A percentile compares a stretch with the other conserved stretches of the same genome.
Evolutionary conservation across 2,888 invertebrate species (phyloP).

Genomic region (Rotaria magnacalcarata): DNA sequence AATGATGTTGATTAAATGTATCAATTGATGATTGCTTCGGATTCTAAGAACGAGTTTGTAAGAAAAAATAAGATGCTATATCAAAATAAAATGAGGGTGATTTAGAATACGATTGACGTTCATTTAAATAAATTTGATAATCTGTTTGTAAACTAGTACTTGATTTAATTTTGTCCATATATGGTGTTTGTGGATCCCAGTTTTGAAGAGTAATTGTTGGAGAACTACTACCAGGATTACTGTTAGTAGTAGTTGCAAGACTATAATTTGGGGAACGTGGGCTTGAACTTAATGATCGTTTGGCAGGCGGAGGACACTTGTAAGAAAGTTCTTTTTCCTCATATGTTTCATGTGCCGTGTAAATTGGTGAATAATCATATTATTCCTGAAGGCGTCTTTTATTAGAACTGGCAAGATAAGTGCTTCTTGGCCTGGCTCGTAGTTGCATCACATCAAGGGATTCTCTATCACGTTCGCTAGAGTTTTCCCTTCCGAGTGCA

Average conservation of each 20-base stretch:
- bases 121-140: background rate
- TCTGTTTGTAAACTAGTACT: background rate
- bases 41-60: background rate
- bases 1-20: background rate
- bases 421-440: too few species aligned
- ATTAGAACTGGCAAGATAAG: too few species aligned
- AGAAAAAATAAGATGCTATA: background rate
- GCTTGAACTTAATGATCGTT: too few species aligned
- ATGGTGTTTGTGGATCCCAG: background rate
- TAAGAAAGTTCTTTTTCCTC: too few species aligned
- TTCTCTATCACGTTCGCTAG: too few species aligned
- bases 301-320: too few species aligned
- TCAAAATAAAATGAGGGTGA: slow-evolving; percentile 29
- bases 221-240: background rate
- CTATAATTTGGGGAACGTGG: too few species aligned
- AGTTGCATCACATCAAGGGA: too few species aligned
- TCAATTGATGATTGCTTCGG: background rate
- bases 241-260: too few species aligned
- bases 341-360: too few species aligned
- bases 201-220: background rate
- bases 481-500: background rate
- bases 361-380: too few species aligned
- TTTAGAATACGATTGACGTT: background rate
- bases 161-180: background rate
- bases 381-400: too few species aligned